phyloP scores from a whole-genome alignment of 1,140 invertebrate genomes.

The Zaprionus taronus region DNA sequence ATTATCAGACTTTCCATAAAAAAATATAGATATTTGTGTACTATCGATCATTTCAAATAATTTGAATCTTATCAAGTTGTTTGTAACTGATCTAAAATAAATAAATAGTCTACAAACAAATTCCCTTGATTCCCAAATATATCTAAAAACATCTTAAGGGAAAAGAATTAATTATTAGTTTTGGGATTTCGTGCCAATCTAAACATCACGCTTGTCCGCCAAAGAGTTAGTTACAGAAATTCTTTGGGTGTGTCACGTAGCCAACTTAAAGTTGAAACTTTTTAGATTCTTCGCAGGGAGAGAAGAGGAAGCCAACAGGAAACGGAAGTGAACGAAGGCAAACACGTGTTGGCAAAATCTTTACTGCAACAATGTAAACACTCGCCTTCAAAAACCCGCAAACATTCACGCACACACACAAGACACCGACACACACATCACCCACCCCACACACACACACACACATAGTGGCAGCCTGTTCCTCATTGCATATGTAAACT shows the following conservation, averaged over 20 bases:
- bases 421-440: constrained; percentile 13
- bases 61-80: too few relatives aligned
- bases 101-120: too few relatives aligned
- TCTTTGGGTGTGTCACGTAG: constrained; percentile 36
- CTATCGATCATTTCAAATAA: too few relatives aligned
- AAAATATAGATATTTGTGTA: too few relatives aligned
- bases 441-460: constrained; percentile 4
- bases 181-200: neutral
- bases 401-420: constrained; percentile 21
- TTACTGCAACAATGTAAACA: constrained; percentile 74
- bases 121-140: too few relatives aligned
- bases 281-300: constrained; percentile 18
- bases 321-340: constrained; percentile 70
- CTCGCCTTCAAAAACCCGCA: constrained; percentile 26
- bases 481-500: constrained; percentile 74
- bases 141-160: too few relatives aligned
- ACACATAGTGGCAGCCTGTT: neutral
- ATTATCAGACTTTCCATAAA: too few relatives aligned
- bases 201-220: neutral
- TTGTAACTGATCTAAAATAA: too few relatives aligned
- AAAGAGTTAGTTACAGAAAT: neutral
- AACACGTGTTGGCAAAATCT: constrained; percentile 75
- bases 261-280: constrained; percentile 49
- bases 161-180: neutral
- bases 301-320: constrained; percentile 38